These are phyloP conservation scores for Paralichthys olivaceus DNA, from an alignment of 2,113 vertebrate genomes.

Conservation along the genomic window DNA sequence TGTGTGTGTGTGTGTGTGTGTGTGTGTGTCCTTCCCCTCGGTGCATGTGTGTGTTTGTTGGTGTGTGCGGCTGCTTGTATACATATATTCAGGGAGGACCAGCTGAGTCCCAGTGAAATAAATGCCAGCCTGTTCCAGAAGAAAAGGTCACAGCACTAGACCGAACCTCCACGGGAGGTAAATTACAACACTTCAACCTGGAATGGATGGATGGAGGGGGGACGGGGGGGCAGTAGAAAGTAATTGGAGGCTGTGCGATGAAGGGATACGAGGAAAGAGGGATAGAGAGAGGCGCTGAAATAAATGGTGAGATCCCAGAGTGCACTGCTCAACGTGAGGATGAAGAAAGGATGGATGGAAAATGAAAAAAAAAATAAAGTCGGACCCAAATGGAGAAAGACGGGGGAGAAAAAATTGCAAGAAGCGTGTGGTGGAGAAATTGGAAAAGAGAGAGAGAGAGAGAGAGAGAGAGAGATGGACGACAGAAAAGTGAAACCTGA, in stretches of 20 bases:
- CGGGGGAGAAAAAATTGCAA: neutral
- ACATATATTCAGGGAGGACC: slow-evolving; percentile 24
- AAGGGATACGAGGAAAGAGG: slow-evolving; percentile 3
- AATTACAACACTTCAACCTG: slow-evolving; percentile 50
- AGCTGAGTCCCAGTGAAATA: slow-evolving; percentile 45
- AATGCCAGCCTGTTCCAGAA: slow-evolving; percentile 42
- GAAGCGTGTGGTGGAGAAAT: neutral
- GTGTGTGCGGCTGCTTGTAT: neutral
- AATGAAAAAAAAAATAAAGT: neutral
- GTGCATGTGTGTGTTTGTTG: neutral
- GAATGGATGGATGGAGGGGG: neutral
- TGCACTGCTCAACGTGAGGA: neutral
- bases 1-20: neutral
- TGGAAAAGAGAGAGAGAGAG: neutral
- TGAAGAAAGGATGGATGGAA: neutral
- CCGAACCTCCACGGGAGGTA: slow-evolving; percentile 52
- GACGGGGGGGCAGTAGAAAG: neutral
- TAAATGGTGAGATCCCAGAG: neutral
- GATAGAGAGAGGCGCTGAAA: neutral
- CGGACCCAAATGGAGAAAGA: neutral
- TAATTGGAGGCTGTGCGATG: neutral
- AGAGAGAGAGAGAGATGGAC: too few relatives aligned
- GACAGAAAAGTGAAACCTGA: too few relatives aligned
- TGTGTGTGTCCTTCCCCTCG: neutral
- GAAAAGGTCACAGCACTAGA: slow-evolving; percentile 67